Conservation (phyloP, 1,140 invertebrate species). For the Drosophila bifasciata region DNA sequence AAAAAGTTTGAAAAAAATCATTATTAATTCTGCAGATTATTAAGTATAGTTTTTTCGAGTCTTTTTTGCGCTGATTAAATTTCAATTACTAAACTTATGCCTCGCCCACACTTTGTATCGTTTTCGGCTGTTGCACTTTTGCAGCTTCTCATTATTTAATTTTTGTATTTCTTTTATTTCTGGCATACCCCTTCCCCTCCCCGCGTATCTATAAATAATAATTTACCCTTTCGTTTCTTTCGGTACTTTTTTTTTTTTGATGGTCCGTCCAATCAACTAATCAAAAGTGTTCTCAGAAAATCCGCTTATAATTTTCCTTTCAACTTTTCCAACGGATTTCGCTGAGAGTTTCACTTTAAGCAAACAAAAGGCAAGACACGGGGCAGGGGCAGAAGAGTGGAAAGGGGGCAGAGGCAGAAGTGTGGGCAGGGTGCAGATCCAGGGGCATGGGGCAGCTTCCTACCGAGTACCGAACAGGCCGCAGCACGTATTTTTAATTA, state of each 20-base stretch:
- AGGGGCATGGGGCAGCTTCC: background rate
- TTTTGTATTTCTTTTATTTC: too few relatives aligned
- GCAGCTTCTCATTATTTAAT: background rate
- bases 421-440: too few relatives aligned
- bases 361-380: conserved; percentile 15
- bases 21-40: too few relatives aligned
- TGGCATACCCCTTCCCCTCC: too few relatives aligned
- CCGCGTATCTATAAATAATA: conserved; percentile 19
- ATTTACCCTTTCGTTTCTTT: conserved; percentile 1
- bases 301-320: conserved; percentile 38
- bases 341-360: conserved; percentile 43
- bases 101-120: too few relatives aligned
- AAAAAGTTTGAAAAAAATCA: too few relatives aligned
- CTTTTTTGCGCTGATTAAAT: too few relatives aligned
- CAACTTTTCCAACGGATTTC: conserved; percentile 37
- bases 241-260: background rate
- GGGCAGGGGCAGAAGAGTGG: too few relatives aligned
- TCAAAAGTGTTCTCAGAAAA: conserved; percentile 42
- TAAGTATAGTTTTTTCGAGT: too few relatives aligned
- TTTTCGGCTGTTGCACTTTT: too few relatives aligned
- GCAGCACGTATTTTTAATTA: conserved; percentile 69
- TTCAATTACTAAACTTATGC: background rate
- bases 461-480: background rate
- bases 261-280: conserved; percentile 24
- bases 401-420: too few relatives aligned